Evolutionary conservation across 2,797 vertebrate species (phyloP).

Genomic region (Vireo griseus): DNA sequence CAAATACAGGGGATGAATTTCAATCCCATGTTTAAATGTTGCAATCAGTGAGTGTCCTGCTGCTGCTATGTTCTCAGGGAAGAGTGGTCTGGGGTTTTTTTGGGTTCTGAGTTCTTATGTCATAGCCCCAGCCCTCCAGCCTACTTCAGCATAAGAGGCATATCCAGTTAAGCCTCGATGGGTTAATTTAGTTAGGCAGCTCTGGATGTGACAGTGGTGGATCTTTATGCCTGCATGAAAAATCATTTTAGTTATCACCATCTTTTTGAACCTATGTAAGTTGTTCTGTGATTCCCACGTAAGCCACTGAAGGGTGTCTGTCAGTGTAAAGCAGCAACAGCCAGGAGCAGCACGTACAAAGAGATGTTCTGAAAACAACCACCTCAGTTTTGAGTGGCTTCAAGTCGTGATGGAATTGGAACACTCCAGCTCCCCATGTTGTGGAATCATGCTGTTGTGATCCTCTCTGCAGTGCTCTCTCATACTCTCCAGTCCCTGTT

Average conservation of each 20-base stretch:
- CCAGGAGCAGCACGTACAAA: fast-evolving
- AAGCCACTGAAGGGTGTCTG: neutral
- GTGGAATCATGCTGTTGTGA: neutral
- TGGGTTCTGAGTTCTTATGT: neutral
- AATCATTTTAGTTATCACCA: neutral
- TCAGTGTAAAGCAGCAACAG: neutral
- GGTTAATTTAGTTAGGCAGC: neutral
- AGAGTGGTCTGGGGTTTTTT: neutral
- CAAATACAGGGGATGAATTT: neutral
- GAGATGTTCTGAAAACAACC: neutral
- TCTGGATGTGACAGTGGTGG: neutral
- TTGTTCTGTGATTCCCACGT: fast-evolving
- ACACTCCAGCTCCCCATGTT: neutral
- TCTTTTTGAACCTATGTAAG: neutral
- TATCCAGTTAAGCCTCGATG: neutral
- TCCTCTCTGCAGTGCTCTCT: neutral
- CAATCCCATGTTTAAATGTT: neutral
- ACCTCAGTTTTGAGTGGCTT: neutral
- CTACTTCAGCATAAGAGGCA: neutral
- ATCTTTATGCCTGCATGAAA: neutral
- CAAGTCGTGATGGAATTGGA: neutral
- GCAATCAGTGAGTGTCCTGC: neutral
- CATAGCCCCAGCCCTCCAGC: neutral
- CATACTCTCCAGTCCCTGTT: neutral
- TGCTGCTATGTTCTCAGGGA: neutral